phyloP scores from a whole-genome alignment of 92 coral and sea anemone species.

The Pocillopora grandis region DNA sequence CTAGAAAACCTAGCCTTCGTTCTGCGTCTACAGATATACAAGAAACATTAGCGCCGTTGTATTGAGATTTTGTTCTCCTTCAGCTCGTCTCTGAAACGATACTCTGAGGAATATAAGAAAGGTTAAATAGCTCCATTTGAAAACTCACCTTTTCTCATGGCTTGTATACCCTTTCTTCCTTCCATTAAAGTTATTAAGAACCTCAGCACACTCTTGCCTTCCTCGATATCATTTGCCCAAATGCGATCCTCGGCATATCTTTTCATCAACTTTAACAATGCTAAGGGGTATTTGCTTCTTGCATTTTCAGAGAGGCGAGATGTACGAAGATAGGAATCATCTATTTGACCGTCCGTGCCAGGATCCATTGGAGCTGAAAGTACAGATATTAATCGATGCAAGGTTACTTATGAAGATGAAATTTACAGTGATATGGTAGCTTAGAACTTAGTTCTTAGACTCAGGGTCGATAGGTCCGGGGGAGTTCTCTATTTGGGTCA shows the following conservation, averaged over 20 bases:
- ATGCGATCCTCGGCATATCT: constrained; percentile 20
- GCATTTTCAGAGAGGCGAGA: not conserved
- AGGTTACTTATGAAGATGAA: no score
- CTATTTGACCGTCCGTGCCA: not conserved
- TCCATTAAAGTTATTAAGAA: not conserved
- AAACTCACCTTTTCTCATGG: not conserved
- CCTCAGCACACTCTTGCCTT: not conserved
- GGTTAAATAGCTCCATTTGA: not conserved
- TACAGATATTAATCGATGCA: no score
- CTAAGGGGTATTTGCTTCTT: constrained; percentile 1
- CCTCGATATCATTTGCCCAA: constrained; percentile 9
- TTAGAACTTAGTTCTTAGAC: no score
- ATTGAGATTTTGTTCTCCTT: no score
- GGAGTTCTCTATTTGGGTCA: no score
- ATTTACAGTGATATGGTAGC: no score
- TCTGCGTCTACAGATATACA: not conserved
- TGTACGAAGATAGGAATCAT: not conserved
- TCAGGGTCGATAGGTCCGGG: no score
- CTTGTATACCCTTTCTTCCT: not conserved
- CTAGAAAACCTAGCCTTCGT: not conserved
- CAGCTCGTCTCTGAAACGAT: no score
- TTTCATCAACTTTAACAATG: constrained; percentile 11
- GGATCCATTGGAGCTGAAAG: no score
- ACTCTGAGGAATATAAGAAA: no score
- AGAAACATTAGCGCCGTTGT: no score